These are phyloP conservation scores for Ernsta delagoae DNA, from an alignment of 2,888 invertebrate genomes.

Conservation along the genomic window DNA sequence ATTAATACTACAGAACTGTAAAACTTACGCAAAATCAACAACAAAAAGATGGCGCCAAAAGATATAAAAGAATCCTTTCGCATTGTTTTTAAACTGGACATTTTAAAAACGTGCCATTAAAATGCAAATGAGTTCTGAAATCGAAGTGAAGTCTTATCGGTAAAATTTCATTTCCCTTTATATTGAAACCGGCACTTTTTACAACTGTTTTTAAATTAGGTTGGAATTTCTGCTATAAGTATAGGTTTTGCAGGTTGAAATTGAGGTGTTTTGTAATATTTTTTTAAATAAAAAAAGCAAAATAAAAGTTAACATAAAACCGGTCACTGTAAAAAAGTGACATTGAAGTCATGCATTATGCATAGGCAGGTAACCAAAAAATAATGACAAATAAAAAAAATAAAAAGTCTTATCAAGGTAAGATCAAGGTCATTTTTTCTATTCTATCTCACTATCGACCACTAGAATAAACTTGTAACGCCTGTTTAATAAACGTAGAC, in stretches of 20 bases:
- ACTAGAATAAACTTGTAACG: too few species aligned
- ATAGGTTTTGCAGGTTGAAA: slow-evolving; percentile 24
- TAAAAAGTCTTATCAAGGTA: too few species aligned
- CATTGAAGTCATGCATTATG: too few species aligned
- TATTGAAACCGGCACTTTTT: slow-evolving; percentile 42
- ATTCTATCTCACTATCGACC: too few species aligned
- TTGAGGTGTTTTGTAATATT: not conserved
- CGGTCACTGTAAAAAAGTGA: too few species aligned
- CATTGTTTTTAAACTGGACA: slow-evolving; percentile 38
- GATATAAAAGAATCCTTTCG: slow-evolving; percentile 33
- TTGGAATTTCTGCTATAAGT: slow-evolving; percentile 7
- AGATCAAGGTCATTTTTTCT: too few species aligned
- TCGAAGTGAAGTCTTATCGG: slow-evolving; percentile 46
- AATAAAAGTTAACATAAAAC: too few species aligned
- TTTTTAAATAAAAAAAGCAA: too few species aligned
- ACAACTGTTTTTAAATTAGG: slow-evolving; percentile 31
- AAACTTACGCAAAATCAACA: slow-evolving; percentile 42
- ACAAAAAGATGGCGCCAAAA: slow-evolving; percentile 23
- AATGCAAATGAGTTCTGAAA: slow-evolving; percentile 42
- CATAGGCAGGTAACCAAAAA: too few species aligned
- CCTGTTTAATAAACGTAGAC: too few species aligned
- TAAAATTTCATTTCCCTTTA: slow-evolving; percentile 44
- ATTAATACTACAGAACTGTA: not conserved
- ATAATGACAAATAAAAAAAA: too few species aligned
- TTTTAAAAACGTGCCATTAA: slow-evolving; percentile 39